A percentile compares a stretch with the other conserved stretches of the same genome.
Evolutionary conservation across 2,888 invertebrate species (phyloP).

Genomic region (Branchipolynoe longqiensis): DNA sequence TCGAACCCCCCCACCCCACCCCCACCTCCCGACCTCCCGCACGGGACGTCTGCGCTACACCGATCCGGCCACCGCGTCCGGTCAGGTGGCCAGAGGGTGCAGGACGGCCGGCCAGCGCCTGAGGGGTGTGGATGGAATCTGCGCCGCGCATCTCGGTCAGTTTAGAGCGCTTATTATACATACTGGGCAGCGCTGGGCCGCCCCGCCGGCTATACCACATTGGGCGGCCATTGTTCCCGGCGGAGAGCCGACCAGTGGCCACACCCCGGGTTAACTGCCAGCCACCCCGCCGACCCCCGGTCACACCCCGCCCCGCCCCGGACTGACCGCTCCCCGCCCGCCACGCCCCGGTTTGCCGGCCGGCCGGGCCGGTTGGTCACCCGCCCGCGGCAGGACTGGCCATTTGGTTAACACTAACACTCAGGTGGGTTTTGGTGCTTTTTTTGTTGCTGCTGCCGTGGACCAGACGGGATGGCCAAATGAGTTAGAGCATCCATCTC

Average conservation of each 20-base stretch:
- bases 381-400: too few relatives aligned
- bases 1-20: too few relatives aligned
- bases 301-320: slow-evolving; percentile 2
- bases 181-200: background rate
- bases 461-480: too few relatives aligned
- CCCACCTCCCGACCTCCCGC: too few relatives aligned
- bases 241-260: background rate
- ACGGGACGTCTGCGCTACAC: too few relatives aligned
- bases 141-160: background rate
- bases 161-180: slow-evolving; percentile 34
- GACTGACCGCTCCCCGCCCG: background rate
- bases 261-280: slow-evolving; percentile 30
- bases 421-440: too few relatives aligned
- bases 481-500: too few relatives aligned
- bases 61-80: background rate
- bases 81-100: background rate
- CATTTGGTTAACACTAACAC: too few relatives aligned
- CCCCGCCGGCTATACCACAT: background rate
- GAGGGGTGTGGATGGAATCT: background rate
- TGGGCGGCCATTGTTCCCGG: background rate
- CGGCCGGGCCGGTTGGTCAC: too few relatives aligned
- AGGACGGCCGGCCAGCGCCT: background rate
- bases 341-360: too few relatives aligned
- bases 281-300: slow-evolving; percentile 1
- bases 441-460: too few relatives aligned